phyloP scores from a whole-genome alignment of 2,113 vertebrate species.

The Bungarus multicinctus region DNA sequence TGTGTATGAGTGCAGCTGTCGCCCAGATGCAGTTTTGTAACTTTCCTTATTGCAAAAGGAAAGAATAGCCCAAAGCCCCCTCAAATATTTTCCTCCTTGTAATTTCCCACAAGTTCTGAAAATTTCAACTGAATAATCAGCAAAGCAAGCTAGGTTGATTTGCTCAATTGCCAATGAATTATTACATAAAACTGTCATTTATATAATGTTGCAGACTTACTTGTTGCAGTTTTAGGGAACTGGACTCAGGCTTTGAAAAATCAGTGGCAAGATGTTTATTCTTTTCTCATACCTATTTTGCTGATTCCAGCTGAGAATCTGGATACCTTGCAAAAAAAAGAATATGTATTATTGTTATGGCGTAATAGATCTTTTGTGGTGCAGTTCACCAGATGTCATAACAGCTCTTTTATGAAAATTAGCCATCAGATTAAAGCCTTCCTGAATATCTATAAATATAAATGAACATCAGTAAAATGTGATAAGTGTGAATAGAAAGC shows the following conservation, averaged over 20 bases:
- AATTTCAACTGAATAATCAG: background rate
- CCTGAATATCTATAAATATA: background rate
- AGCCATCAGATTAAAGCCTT: background rate
- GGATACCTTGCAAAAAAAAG: background rate
- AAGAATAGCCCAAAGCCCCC: background rate
- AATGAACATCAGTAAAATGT: background rate
- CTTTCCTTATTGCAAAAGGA: background rate
- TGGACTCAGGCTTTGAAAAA: background rate
- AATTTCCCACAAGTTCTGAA: slow-evolving; percentile 11
- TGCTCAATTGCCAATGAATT: background rate
- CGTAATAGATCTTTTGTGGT: background rate
- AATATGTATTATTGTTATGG: background rate
- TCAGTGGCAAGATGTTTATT: background rate
- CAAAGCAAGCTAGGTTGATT: background rate
- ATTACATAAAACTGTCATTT: background rate
- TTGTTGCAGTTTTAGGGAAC: background rate
- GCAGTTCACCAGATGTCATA: background rate
- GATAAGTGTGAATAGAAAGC: background rate
- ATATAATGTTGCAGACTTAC: background rate
- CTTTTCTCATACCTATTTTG: background rate
- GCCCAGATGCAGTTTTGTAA: background rate
- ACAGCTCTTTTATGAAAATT: background rate
- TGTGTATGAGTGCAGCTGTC: background rate
- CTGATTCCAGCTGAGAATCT: background rate
- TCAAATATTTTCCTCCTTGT: background rate